A percentile compares a stretch with the other conserved stretches of the same genome.
Conservation (phyloP, 2,888 invertebrate genomes). For the Nomada fucata region DNA sequence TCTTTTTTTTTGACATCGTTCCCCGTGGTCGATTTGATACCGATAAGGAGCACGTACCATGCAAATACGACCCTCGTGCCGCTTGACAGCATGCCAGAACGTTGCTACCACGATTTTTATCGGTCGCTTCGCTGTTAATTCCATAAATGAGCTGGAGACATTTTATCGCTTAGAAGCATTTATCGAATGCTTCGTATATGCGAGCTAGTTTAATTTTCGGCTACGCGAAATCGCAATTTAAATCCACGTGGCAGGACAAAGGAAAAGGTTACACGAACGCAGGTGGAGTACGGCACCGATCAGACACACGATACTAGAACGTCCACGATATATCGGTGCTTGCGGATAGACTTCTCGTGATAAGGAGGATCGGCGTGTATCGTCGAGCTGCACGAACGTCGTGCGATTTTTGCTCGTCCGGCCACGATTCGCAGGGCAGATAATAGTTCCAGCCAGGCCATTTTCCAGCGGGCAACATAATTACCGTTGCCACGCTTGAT, state of each 20-base stretch:
- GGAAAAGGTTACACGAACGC: not conserved
- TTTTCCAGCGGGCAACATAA: constrained; percentile 55
- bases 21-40: not conserved
- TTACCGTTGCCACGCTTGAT: constrained; percentile 51
- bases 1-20: not conserved
- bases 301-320: not conserved
- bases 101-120: not conserved
- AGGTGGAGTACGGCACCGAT: not conserved
- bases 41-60: not conserved
- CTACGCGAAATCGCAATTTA: not conserved
- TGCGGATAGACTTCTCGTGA: constrained; percentile 1
- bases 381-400: constrained; percentile 31
- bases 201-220: too few relatives aligned
- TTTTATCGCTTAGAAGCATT: too few relatives aligned
- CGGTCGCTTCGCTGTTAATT: not conserved
- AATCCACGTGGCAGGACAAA: too few relatives aligned
- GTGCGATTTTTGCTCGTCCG: constrained; percentile 30
- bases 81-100: constrained; percentile 23
- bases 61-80: constrained; percentile 16
- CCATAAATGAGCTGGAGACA: not conserved
- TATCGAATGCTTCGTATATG: too few relatives aligned
- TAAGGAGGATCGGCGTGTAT: constrained; percentile 27
- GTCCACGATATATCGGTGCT: not conserved
- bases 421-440: constrained; percentile 37
- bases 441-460: constrained; percentile 26